Base-by-base conservation (phyloP, 2,797 vertebrate genomes). In the Avahi laniger region DNA sequence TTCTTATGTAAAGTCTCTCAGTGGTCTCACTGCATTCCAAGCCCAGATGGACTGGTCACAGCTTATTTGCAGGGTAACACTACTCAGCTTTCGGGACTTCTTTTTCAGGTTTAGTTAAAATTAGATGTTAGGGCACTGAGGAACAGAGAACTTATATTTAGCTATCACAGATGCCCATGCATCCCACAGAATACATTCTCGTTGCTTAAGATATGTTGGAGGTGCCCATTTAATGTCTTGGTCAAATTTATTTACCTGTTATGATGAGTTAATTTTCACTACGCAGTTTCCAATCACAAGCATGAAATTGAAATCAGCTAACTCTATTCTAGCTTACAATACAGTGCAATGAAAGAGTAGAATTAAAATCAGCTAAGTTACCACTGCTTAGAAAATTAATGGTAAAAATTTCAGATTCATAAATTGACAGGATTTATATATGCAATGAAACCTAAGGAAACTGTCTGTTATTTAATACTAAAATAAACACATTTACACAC, bases 271-370 rank as follows among this genome's bases (percentile, higher is more conserved):
- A 78, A 93, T 84, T 95, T 94, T 52, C 33, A 93, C 30, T 48
- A 59, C 12, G 46, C 20, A 93, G 72, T 88, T 96, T 88, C 63
- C 69, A 75, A 93, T 93, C 90, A 89, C 30, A 97, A 80, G 69
- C 69, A 75, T 96, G 52, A 95, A 97, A 95, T 96, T 84, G 88
- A 89, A 93, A 96, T 84, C 48, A 63, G 18, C 12, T 83, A 83
- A 43, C 86, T 90, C 75, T 52, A 82, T 70, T 89, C 72, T 63
- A 84, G 33, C 46, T 43, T 57, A 81, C 18, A 78, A 82, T 17
- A 13, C 5, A 67, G 43, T 88, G 9, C 48, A 59, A 70, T 38
- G 24, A 76, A 95, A 41, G 22, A 96, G 48, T 17, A 79, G 57
- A 97, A 89, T 82, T 85, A 86, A 93, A 89, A 33, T 70, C 30